Evolutionary conservation across 2,797 vertebrate genomes (phyloP).

Genomic region (Poecilia wingei): DNA sequence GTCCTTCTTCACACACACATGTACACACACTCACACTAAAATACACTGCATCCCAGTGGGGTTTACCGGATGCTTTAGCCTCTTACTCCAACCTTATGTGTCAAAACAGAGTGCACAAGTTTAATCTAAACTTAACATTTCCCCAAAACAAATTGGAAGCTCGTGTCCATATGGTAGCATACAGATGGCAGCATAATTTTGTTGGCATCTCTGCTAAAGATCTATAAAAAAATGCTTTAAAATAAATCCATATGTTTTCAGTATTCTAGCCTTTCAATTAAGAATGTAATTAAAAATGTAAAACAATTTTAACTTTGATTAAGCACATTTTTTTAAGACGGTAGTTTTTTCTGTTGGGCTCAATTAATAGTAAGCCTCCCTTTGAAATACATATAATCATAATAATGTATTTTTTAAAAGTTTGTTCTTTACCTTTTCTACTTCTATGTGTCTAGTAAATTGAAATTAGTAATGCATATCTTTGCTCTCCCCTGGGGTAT

Average conservation of each 20-base stretch:
- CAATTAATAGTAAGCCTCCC: too few species aligned
- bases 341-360: too few species aligned
- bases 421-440: too few species aligned
- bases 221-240: neutral
- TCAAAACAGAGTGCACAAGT: neutral
- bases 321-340: neutral
- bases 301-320: neutral
- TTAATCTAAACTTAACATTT: neutral
- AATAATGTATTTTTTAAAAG: too few species aligned
- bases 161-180: neutral
- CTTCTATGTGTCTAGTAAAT: too few species aligned
- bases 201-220: neutral
- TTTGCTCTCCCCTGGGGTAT: neutral
- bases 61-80: neutral
- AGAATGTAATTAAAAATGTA: neutral
- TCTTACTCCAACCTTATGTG: neutral
- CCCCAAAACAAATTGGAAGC: neutral
- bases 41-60: neutral
- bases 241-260: neutral
- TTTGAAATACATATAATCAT: too few species aligned
- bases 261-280: neutral
- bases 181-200: neutral
- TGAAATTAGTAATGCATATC: neutral
- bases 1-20: slow-evolving; percentile 10
- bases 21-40: neutral